A percentile compares a stretch with the other conserved stretches of the same genome.
Evolutionary conservation across 2,113 vertebrate species (phyloP).

Genomic region (Mohoua ochrocephala): DNA sequence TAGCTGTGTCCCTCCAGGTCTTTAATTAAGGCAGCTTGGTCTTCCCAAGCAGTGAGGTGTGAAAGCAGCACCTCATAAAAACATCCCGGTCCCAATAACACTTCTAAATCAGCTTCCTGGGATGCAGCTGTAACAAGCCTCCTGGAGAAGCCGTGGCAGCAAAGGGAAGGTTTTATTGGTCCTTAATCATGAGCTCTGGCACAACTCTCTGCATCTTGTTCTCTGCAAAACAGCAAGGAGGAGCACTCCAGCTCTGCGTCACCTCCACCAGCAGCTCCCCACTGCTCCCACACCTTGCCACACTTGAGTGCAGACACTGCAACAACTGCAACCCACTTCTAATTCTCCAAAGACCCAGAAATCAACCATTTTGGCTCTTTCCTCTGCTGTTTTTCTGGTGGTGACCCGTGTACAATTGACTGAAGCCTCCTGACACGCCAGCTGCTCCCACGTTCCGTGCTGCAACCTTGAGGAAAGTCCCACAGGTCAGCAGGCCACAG

Average conservation of each 20-base stretch:
- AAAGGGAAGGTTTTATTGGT: not conserved
- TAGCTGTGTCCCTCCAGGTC: not conserved
- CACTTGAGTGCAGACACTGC: not conserved
- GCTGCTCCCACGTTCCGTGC: not conserved
- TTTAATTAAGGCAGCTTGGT: not conserved
- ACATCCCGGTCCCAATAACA: not conserved
- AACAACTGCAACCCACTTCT: not conserved
- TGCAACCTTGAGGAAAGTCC: not conserved
- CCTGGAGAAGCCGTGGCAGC: not conserved
- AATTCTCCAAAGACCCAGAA: not conserved
- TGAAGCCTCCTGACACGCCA: not conserved
- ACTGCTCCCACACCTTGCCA: not conserved
- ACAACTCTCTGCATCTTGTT: not conserved
- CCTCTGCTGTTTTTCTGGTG: not conserved
- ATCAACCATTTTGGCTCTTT: not conserved
- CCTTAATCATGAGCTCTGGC: not conserved
- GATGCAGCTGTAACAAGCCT: not conserved
- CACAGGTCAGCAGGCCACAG: not conserved
- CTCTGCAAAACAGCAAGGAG: not conserved
- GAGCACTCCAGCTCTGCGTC: not conserved
- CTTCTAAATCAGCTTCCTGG: not conserved
- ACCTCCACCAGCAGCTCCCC: not conserved
- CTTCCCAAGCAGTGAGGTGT: not conserved
- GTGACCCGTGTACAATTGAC: fast-evolving
- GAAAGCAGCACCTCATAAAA: slow-evolving; percentile 18